A percentile compares a stretch with the other conserved stretches of the same genome.
Evolutionary conservation across 2,888 invertebrate species (phyloP).

Genomic region (Palloptera scutellata): DNA sequence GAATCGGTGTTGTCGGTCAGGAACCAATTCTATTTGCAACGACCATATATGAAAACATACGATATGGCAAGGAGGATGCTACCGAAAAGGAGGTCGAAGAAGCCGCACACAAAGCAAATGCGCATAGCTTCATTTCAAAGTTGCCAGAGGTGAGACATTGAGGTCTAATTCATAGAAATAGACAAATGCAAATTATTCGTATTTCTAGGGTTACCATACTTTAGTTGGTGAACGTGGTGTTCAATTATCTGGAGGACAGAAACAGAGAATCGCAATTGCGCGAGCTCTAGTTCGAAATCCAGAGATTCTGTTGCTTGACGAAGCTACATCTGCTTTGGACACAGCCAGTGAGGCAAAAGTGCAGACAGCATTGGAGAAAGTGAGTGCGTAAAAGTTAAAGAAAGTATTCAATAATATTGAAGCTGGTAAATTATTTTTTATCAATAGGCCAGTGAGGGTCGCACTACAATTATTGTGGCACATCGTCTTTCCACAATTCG

Average conservation of each 20-base stretch:
- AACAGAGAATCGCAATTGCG: constrained; percentile 90
- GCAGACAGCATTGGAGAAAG: constrained; percentile 79
- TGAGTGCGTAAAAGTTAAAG: constrained; percentile 50
- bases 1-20: constrained; percentile 90
- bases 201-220: constrained; percentile 76
- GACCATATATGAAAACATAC: constrained; percentile 86
- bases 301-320: constrained; percentile 79
- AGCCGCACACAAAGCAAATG: constrained; percentile 79
- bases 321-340: constrained; percentile 90
- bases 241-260: constrained; percentile 86
- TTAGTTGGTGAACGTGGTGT: constrained; percentile 85
- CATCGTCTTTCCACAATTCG: constrained; percentile 79
- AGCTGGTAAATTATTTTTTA: neutral
- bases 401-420: neutral
- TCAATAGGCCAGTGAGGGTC: constrained; percentile 72
- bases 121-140: constrained; percentile 78
- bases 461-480: constrained; percentile 82
- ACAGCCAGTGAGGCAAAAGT: constrained; percentile 86
- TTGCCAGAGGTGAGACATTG: constrained; percentile 69
- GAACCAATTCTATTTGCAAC: constrained; percentile 88
- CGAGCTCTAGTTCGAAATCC: constrained; percentile 84
- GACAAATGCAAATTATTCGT: too few species aligned
- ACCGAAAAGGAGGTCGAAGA: constrained; percentile 73
- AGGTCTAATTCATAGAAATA: neutral
- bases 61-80: constrained; percentile 76